Evolutionary conservation across 2,888 invertebrate genomes (phyloP), one percentile per base, ranked within the genome.

Genomic region (Eilema caniola): DNA sequence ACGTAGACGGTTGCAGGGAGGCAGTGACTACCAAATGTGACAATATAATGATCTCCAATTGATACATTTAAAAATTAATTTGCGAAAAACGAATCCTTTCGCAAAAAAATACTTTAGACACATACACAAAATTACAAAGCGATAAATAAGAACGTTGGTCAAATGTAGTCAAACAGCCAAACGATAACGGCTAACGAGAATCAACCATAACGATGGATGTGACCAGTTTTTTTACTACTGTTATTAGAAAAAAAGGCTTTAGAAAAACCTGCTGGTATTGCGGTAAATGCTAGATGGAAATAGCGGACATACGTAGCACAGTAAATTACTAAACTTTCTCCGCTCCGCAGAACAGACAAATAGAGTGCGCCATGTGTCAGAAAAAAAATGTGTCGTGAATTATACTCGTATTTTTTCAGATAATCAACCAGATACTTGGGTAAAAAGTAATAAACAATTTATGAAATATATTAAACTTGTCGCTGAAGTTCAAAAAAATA

Each of bases 251-350:
- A n/a, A 83, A 79, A 74, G 59, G 20, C 14, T 59, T 16, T 53
- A 31, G 71, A 66, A 24, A 79, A n/a, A 87, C 87, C 88, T 86
- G 86, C 87, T 87, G 86, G 85, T 77, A 70, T 71, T 23, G 67
- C 66, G 16, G 65, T 74, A 78, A 75, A 71, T 69, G 20, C 20
- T 59, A 68, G 20, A 68, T 68, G 33, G 37, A 66, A 74, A 62
- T 23, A 63, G 67, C 76, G 72, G 68, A 81, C 80, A 79, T 78
- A 76, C 71, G 74, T 74, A 69, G 82, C 83, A 85, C 78, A 73
- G 83, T 87, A 53, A 88, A 89, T 89, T 87, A 86, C 83, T 75
- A 81, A 88, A 87, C 82, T 86, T 85, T 81, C 80, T 78, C 78
- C 20, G 53, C 75, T 74, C 80, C 80, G 81, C 82, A 87, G 59